These are phyloP conservation scores for Hyperoplus lanceolatus DNA, from an alignment of 2,797 vertebrate genomes.

Conservation along the genomic window DNA sequence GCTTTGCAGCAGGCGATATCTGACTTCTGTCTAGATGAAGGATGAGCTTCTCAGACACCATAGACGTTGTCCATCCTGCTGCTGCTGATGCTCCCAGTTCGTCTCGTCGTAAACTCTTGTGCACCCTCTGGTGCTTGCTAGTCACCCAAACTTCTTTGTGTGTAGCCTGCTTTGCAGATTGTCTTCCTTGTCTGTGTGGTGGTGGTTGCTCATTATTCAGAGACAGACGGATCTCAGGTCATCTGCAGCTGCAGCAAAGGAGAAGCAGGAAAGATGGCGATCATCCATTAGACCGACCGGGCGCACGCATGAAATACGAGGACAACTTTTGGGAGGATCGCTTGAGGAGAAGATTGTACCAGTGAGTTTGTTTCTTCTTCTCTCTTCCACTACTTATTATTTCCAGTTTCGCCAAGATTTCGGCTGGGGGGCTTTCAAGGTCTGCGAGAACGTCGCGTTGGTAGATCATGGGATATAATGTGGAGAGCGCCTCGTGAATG, in stretches of 20 bases:
- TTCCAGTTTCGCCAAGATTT: conserved; percentile 78
- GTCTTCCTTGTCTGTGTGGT: conserved; percentile 97
- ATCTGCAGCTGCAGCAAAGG: conserved; percentile 96
- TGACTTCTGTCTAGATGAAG: conserved; percentile 82
- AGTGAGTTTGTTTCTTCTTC: conserved; percentile 71
- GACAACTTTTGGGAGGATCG: conserved; percentile 92
- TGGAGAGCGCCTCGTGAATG: conserved; percentile 86
- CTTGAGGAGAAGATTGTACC: conserved; percentile 85
- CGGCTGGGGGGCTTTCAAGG: conserved; percentile 78
- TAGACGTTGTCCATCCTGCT: conserved; percentile 84
- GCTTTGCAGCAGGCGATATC: conserved; percentile 70
- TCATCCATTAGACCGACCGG: conserved; percentile 98
- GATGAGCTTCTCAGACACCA: conserved; percentile 82
- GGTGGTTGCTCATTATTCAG: conserved; percentile 99
- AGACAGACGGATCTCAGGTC: conserved; percentile 99
- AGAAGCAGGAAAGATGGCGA: conserved; percentile 99
- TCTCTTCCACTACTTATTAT: conserved; percentile 54
- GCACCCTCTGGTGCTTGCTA: conserved; percentile 99
- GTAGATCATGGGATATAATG: conserved; percentile 83
- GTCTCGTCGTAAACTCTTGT: conserved; percentile 92
- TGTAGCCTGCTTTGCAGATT: conserved; percentile 98
- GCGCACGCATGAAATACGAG: conserved; percentile 95
- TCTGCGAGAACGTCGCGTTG: conserved; percentile 83
- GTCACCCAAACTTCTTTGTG: conserved; percentile 91
- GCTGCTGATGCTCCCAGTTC: conserved; percentile 82